Conservation (phyloP, 2,113 vertebrate species). For the Pollachius pollachius region DNA sequence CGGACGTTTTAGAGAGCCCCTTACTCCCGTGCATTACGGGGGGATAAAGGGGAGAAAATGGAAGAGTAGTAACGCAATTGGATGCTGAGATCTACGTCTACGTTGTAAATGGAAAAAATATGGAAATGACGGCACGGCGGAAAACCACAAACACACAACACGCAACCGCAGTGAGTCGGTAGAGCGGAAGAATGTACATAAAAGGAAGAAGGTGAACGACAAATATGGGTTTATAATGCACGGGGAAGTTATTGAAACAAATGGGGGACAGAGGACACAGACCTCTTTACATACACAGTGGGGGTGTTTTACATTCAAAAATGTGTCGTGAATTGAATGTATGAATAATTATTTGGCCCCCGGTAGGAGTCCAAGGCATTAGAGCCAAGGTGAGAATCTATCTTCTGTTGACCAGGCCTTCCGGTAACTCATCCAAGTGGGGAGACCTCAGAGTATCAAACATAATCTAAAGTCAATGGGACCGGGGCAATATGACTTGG, state of each 20-base stretch:
- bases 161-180: not conserved
- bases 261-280: too few species aligned
- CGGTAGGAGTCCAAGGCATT: not conserved
- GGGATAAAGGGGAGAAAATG: slow-evolving; percentile 31
- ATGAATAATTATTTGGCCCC: not conserved
- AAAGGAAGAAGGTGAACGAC: too few species aligned
- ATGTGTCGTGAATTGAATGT: not conserved
- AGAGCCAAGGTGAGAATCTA: too few species aligned
- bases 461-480: not conserved
- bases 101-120: slow-evolving; percentile 39
- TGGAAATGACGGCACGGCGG: slow-evolving; percentile 28
- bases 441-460: not conserved
- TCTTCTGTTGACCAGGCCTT: not conserved
- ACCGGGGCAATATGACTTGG: not conserved
- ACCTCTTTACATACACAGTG: too few species aligned
- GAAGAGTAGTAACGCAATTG: slow-evolving; percentile 26
- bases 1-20: slow-evolving; percentile 21
- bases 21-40: slow-evolving; percentile 22
- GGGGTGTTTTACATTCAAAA: too few species aligned
- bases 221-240: too few species aligned
- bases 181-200: too few species aligned
- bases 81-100: slow-evolving; percentile 45
- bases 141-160: slow-evolving; percentile 1
- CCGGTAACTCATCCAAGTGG: not conserved
- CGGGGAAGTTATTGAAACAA: too few species aligned